phyloP scores from a whole-genome alignment of 2,888 invertebrate genomes.

The Polymixis flavicincta region DNA sequence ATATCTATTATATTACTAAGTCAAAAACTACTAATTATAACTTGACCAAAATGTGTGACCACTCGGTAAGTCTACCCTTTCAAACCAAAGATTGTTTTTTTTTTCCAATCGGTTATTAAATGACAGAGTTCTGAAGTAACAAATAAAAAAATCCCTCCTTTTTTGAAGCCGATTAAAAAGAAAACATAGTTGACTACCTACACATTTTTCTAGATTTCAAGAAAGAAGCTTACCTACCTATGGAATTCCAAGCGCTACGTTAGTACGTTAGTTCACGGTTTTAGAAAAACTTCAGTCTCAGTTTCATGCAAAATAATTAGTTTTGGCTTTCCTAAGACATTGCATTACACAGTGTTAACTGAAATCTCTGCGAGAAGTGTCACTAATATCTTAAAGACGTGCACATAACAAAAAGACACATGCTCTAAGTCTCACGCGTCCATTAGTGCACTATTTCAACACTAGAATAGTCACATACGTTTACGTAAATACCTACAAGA shows the following conservation, averaged over 20 bases:
- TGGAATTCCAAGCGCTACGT: background rate
- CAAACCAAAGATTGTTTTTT: no score
- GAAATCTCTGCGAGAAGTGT: conserved; percentile 31
- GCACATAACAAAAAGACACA: conserved; percentile 22
- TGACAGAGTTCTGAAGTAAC: no score
- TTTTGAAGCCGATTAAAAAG: no score
- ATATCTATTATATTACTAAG: no score
- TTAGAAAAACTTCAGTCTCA: background rate
- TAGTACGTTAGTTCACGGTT: background rate
- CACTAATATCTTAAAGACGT: conserved; percentile 36
- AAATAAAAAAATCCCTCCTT: no score
- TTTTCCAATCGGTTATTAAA: no score
- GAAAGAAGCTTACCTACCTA: no score
- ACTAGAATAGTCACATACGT: conserved; percentile 8
- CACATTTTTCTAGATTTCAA: no score
- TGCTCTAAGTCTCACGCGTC: conserved; percentile 29
- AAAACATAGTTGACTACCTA: no score
- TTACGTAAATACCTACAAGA: conserved; percentile 19
- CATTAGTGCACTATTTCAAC: conserved; percentile 47
- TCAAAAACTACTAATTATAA: no score
- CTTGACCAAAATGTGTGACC: no score
- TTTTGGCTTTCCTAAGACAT: background rate
- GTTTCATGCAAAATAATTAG: background rate
- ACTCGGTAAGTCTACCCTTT: no score
- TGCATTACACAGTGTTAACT: background rate